Evolutionary conservation across 2,113 vertebrate species (phyloP).

Genomic region (Hoplias malabaricus): DNA sequence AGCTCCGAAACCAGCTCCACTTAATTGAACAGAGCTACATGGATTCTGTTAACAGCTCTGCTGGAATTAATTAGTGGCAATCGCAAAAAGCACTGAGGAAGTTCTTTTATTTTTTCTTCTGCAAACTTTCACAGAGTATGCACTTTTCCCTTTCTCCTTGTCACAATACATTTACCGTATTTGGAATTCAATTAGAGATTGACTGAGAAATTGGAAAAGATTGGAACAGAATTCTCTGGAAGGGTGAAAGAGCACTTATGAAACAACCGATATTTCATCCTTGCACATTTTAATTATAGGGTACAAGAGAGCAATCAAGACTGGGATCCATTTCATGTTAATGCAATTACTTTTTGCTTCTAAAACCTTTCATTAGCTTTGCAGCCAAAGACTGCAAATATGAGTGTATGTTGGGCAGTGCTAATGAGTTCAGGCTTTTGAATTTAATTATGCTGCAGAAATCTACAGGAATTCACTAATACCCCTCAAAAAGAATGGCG

Average conservation of each 20-base stretch:
- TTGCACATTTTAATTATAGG: conserved; percentile 48
- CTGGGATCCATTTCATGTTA: conserved; percentile 45
- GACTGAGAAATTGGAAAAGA: conserved; percentile 44
- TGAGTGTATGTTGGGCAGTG: conserved; percentile 2
- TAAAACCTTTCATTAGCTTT: conserved; percentile 52
- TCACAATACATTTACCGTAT: conserved; percentile 10
- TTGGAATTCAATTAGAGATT: conserved; percentile 40
- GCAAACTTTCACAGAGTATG: conserved; percentile 26
- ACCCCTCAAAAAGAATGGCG: conserved; percentile 12
- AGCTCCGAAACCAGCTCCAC: conserved; percentile 61
- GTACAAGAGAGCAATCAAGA: conserved; percentile 36
- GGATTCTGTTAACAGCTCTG: conserved; percentile 61
- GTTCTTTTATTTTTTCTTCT: conserved; percentile 42
- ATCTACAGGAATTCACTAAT: conserved; percentile 18
- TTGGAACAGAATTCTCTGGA: conserved; percentile 16
- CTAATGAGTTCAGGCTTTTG: conserved; percentile 33
- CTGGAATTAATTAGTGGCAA: conserved; percentile 64
- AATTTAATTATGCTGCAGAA: conserved; percentile 35
- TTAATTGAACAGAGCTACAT: conserved; percentile 62
- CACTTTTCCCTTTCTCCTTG: neutral
- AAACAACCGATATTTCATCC: conserved; percentile 42
- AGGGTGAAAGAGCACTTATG: conserved; percentile 8
- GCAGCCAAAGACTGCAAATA: conserved; percentile 30
- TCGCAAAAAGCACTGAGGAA: conserved; percentile 51
- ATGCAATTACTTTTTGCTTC: conserved; percentile 39